Conservation (phyloP, 2,888 invertebrate genomes). For the Torymus aiolomorphi region DNA sequence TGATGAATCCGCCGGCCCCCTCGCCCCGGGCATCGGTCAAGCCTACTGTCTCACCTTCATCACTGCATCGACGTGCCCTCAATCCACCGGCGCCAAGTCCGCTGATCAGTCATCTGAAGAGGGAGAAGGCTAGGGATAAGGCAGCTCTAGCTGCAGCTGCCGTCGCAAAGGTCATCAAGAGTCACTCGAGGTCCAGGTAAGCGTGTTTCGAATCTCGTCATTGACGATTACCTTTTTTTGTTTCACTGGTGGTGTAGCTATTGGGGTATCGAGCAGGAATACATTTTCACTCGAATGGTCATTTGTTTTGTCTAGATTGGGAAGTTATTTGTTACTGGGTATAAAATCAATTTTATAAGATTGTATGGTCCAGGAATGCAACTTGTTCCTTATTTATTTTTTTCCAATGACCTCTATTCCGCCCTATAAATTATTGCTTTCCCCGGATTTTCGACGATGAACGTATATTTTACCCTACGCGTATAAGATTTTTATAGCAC, state of each 20-base stretch:
- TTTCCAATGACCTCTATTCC: too few relatives aligned
- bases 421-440: too few relatives aligned
- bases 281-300: too few relatives aligned
- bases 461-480: too few relatives aligned
- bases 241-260: neutral
- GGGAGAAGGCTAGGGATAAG: constrained; percentile 70
- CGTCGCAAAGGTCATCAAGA: constrained; percentile 73
- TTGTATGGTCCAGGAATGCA: too few relatives aligned
- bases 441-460: too few relatives aligned
- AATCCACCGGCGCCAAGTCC: constrained; percentile 74
- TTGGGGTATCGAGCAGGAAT: too few relatives aligned
- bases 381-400: too few relatives aligned
- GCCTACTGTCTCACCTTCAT: constrained; percentile 68
- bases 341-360: too few relatives aligned
- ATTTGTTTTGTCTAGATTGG: too few relatives aligned
- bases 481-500: too few relatives aligned
- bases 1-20: constrained; percentile 87
- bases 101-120: constrained; percentile 68
- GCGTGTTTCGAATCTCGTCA: constrained; percentile 16
- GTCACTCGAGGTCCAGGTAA: constrained; percentile 73
- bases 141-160: constrained; percentile 72
- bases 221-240: neutral
- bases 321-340: too few relatives aligned
- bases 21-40: constrained; percentile 76
- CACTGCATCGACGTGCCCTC: constrained; percentile 72